Evolutionary conservation across 2,888 invertebrate genomes (phyloP).

Genomic region (Dorcus parallelipipedus): DNA sequence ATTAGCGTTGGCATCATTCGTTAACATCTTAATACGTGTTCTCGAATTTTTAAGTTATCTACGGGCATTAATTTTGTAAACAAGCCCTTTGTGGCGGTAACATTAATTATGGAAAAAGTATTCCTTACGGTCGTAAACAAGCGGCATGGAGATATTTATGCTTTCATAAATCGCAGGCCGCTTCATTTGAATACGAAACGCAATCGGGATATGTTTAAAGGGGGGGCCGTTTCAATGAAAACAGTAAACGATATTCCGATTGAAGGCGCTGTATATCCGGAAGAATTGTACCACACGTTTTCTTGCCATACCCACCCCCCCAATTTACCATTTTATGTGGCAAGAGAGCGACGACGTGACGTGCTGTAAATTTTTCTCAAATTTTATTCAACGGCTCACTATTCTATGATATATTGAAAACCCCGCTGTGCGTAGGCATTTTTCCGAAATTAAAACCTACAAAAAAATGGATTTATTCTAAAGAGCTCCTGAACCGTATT

Average conservation of each 20-base stretch:
- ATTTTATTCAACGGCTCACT: neutral
- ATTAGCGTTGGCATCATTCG: constrained; percentile 25
- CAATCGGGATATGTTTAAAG: constrained; percentile 17
- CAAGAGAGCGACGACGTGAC: neutral
- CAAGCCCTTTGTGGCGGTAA: constrained; percentile 20
- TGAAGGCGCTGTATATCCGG: constrained; percentile 4
- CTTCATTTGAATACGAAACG: constrained; percentile 21
- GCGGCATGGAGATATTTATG: constrained; percentile 13
- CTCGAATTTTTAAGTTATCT: constrained; percentile 28
- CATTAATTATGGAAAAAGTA: neutral
- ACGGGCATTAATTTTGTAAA: constrained; percentile 23
- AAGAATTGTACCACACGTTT: too few species aligned
- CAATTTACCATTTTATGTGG: too few species aligned
- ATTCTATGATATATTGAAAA: constrained; percentile 4
- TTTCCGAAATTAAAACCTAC: constrained; percentile 19
- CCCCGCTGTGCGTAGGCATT: constrained; percentile 15
- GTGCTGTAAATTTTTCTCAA: neutral
- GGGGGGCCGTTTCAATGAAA: constrained; percentile 22
- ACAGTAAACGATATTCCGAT: constrained; percentile 19
- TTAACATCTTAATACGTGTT: constrained; percentile 32
- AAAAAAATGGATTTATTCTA: neutral
- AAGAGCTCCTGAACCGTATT: constrained; percentile 8
- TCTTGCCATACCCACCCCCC: too few species aligned
- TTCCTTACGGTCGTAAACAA: neutral
- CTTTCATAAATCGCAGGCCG: constrained; percentile 17